These are phyloP conservation scores for Pygmarrhopalites habei DNA, from an alignment of 1,140 invertebrate genomes.

Conservation along the genomic window DNA sequence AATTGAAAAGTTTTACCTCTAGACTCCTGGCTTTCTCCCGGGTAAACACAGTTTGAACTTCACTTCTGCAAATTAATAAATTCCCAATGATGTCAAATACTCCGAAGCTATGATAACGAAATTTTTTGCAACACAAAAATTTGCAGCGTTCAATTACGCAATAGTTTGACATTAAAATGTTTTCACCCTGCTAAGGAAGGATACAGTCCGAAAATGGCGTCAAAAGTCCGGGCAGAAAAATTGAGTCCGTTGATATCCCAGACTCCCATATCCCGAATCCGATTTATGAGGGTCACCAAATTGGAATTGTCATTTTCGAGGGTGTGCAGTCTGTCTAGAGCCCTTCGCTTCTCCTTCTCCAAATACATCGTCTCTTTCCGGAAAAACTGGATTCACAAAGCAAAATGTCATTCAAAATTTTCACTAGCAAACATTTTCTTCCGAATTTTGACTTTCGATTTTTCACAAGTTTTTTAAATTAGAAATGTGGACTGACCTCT, in stretches of 20 bases:
- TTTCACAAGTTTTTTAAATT: too few relatives aligned
- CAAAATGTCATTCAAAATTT: too few relatives aligned
- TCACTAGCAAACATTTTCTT: too few relatives aligned
- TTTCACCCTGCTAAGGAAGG: conserved; percentile 31
- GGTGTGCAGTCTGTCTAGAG: conserved; percentile 2
- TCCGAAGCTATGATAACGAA: too few relatives aligned
- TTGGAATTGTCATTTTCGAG: conserved; percentile 20
- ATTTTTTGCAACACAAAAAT: too few relatives aligned
- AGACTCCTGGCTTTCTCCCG: conserved; percentile 12
- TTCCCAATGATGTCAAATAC: too few relatives aligned
- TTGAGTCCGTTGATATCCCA: conserved; percentile 34
- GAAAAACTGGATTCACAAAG: too few relatives aligned
- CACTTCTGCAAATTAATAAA: conserved; percentile 28
- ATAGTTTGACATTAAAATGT: too few relatives aligned
- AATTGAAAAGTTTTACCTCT: conserved; percentile 17
- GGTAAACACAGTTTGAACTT: conserved; percentile 35
- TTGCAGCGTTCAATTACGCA: too few relatives aligned
- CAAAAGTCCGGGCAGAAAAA: conserved; percentile 23
- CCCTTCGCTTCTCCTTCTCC: conserved; percentile 12
- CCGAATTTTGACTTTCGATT: too few relatives aligned
- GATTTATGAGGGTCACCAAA: conserved; percentile 14
- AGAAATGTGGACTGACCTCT: too few relatives aligned
- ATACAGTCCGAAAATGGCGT: conserved; percentile 34
- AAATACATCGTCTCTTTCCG: conserved; percentile 6
- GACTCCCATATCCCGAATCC: conserved; percentile 26